Percentiles rank a stretch among this genome's conserved stretches.
phyloP scores from a whole-genome alignment of 2,888 invertebrate genomes.

The Calameuta filiformis region DNA sequence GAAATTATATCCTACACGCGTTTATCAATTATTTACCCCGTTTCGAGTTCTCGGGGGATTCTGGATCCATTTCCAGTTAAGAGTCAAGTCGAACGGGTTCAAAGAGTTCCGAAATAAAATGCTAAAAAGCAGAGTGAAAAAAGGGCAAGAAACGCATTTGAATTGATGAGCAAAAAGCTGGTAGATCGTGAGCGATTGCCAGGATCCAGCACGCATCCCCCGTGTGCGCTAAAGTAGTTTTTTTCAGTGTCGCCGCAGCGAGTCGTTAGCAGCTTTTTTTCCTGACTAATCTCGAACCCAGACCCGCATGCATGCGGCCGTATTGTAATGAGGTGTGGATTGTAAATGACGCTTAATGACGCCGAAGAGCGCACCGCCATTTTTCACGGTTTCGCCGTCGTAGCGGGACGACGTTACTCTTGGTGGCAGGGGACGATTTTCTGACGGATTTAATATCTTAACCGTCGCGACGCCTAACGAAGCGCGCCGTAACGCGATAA shows the following conservation, averaged over 20 bases:
- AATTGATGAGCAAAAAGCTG: constrained; percentile 57
- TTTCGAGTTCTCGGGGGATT: not conserved
- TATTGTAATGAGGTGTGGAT: constrained; percentile 61
- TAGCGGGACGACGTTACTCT: not conserved
- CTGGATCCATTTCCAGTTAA: not conserved
- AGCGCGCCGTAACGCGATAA: not conserved
- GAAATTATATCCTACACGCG: not conserved
- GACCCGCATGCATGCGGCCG: constrained; percentile 38
- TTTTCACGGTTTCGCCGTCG: constrained; percentile 45
- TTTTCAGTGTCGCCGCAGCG: constrained; percentile 44
- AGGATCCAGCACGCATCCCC: constrained; percentile 28
- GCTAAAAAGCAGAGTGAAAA: not conserved
- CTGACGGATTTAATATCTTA: not conserved
- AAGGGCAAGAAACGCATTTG: constrained; percentile 28
- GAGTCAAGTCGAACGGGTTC: not conserved
- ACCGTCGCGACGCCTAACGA: not conserved
- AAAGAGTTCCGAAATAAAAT: not conserved
- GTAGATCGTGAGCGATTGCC: constrained; percentile 51
- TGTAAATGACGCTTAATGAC: constrained; percentile 61
- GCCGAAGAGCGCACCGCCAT: constrained; percentile 45
- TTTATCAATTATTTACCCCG: not conserved
- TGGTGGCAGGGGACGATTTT: not conserved
- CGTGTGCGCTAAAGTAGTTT: constrained; percentile 41
- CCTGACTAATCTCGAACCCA: constrained; percentile 49
- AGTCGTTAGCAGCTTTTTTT: constrained; percentile 58